Evolutionary conservation across 2,888 invertebrate genomes (phyloP), one percentile per base, ranked within the genome.

Genomic region (Aphrophora alni): DNA sequence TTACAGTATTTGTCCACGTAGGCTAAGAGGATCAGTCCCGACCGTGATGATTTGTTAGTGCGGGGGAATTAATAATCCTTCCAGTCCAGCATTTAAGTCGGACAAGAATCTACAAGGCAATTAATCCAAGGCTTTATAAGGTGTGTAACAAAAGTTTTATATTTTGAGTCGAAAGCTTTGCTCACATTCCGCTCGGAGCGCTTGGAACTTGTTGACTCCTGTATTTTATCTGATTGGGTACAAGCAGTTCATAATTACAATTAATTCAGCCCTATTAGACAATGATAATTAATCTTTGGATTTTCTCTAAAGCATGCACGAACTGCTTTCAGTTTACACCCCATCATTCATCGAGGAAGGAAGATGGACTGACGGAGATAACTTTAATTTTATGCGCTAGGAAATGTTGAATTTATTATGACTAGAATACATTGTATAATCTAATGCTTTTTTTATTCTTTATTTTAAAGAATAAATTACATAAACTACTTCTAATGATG

Each of bases 51-150:
- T 44, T 44, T 44, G 44, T 44, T 2, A 12, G 59, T 59, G 1
- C 59, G 2, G 59, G n/a, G 59, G n/a, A 21, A 59, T 59, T 59
- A 21, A 21, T 59, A 59, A 59, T 5, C 21, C 59, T 5, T 21
- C 21, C 4, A n/a, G 59, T 21, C n/a, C 59, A 12, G 59, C 59
- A 4, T 33, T 59, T 59, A 59, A 77, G 77, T 70, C 77, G 25
- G 77, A 38, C 77, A 44, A 77, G 70, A 77, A 77, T 70, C 25
- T 71, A 77, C 38, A 38, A 38, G 17, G 77, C 77, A 77, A 77
- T 77, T 77, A 77, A 77, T 77, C 71, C 71, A 38, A 76, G 69
- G 69, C 77, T 77, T 77, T 77, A 77, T 77, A 77, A 71, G 77
- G 71, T 68, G 70, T 77, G 21, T 14, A 21, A 59, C 59, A 59